Base-by-base conservation (phyloP, 2,888 invertebrate species). In the Drosophila meridionalis region DNA sequence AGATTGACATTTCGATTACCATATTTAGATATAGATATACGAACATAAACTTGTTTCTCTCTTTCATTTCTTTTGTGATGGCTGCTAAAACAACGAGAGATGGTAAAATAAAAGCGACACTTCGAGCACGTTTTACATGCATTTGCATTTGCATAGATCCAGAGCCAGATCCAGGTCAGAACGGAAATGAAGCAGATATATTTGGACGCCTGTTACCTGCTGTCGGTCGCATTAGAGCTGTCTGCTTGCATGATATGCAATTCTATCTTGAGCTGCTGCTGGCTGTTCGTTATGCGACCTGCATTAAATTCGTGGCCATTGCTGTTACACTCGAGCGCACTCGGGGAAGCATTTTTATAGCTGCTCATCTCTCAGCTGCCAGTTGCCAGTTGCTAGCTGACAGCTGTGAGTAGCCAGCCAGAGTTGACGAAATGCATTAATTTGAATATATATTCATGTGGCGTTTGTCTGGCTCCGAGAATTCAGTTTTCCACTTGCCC, bases 341-440 rank as follows among this genome's bases (percentile, higher is more conserved):
- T 73, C 12, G 8, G 40, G 28, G 55, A 28, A 20, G 20, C 20
- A 26, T 40, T 53, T 76, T 61, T 30, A 70, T 28, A 28, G 40
- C 72, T 65, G 4, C 53, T n/a, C 38, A 43, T 61, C 34, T 48
- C 47, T 59, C 57, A 45, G 30, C 47, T 69, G 53, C 11, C 57
- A 45, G 36, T 38, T 63, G 55, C 12, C 28, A 50, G 38, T 47
- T 45, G 45, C 12, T 50, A 48, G 45, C 30, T 62, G 38, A 1
- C 26, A 57, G 73, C 47, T 45, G 60, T 1, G 43, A 61, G 60
- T n/a, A 34, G 62, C n/a, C 62, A 28, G 52, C n/a, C 62, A 28
- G 52, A 57, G 86, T 70, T 81, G 80, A 69, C 80, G 73, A 80
- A 77, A 77, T 73, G 64, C 81, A 83, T 83, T 82, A 86, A 71